Evolutionary conservation across 2,888 invertebrate species (phyloP).

Genomic region (Drosophila testacea): DNA sequence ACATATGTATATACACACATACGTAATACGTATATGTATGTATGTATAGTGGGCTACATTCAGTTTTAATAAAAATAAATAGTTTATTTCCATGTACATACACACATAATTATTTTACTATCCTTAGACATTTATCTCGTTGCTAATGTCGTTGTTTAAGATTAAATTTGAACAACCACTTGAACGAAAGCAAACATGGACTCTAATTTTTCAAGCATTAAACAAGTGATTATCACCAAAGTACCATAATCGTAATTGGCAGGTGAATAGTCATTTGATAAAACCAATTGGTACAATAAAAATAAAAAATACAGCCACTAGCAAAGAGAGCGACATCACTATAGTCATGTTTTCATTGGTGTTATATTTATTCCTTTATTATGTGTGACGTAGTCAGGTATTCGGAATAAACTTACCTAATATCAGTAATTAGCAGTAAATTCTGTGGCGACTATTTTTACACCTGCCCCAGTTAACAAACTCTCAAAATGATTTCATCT

Average conservation of each 20-base stretch:
- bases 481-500: slow-evolving; percentile 14
- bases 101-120: slow-evolving; percentile 7
- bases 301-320: slow-evolving; percentile 27
- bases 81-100: slow-evolving; percentile 2
- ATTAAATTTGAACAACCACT: slow-evolving; percentile 38
- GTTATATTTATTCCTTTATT: slow-evolving; percentile 25
- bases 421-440: slow-evolving; percentile 22
- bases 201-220: slow-evolving; percentile 19
- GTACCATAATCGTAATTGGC: slow-evolving; percentile 30
- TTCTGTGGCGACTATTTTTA: neutral
- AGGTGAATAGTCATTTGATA: slow-evolving; percentile 37
- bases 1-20: neutral
- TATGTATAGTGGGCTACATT: neutral
- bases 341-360: slow-evolving; percentile 15
- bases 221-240: slow-evolving; percentile 19
- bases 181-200: slow-evolving; percentile 11
- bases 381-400: slow-evolving; percentile 29
- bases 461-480: slow-evolving; percentile 13
- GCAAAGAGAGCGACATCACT: slow-evolving; percentile 17
- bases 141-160: slow-evolving; percentile 23
- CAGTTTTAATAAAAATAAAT: neutral
- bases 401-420: slow-evolving; percentile 20
- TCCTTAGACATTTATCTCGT: slow-evolving; percentile 32
- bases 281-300: slow-evolving; percentile 37
- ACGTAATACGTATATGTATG: too few species aligned